Base-by-base conservation (phyloP, 2,797 vertebrate species). In the Sardinella longiceps region DNA sequence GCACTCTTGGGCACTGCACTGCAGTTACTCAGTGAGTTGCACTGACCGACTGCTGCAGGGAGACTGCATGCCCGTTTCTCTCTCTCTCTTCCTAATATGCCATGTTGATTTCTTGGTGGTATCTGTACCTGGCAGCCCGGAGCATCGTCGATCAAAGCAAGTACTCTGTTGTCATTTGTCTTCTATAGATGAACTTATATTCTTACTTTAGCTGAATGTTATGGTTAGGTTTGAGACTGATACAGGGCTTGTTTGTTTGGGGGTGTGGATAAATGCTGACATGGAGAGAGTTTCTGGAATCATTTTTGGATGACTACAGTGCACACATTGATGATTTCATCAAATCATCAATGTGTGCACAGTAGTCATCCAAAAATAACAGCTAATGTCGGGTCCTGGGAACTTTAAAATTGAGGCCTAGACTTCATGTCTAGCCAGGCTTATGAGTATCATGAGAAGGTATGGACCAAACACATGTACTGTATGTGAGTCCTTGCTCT, bases 91-190 rank as follows among this genome's bases (percentile, higher is more conserved):
- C 86, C 87, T 85, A 87, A 80, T 81, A 74, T 90, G 91, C 90
- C 92, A 95, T 95, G 95, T 87, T 95, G 83, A 91, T 95, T 81
- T 94, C 91, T 86, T 94, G 92, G 88, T 96, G 95, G 95, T 94
- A 91, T 91, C 88, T 95, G 81, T 96, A 95, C 90, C 88, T 96
- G 81, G 89, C 93, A 87, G 93, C 90, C 58, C 93, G 93, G 90
- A 93, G 90, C 91, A 70, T 95, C 91, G 91, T 85, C 83, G 84
- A 89, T 81, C 90, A 94, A 92, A 92, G 95, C 94, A 95, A 95
- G 95, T 74, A 39, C 30, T 74, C 33, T 18, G 12, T 14, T 70
- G 66, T 74, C 66, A 58, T 6, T 53, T 66, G 25, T 33, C 51
- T 53, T 9, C 12, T 12, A n/a, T 12, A 63, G 30, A 63, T 30